These are phyloP conservation scores for Caenorhabditis zanzibari DNA, from an alignment of 2,888 invertebrate species.

Conservation along the genomic window DNA sequence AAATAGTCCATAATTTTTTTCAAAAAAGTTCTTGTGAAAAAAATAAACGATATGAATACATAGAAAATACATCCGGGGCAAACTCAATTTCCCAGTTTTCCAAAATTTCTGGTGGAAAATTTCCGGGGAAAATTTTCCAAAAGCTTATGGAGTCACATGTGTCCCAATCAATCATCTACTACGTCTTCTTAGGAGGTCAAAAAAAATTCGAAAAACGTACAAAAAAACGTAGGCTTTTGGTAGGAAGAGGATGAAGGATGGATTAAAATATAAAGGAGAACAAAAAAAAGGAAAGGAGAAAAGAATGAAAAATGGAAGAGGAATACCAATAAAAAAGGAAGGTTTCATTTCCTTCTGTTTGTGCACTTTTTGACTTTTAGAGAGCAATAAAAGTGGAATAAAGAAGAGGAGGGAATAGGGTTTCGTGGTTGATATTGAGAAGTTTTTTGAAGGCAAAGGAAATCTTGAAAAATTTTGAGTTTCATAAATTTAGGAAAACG, in stretches of 20 bases:
- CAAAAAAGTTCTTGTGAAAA: too few relatives aligned
- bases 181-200: slow-evolving; percentile 17
- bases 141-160: slow-evolving; percentile 3
- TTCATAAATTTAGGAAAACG: too few relatives aligned
- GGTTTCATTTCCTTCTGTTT: slow-evolving; percentile 14
- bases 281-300: not conserved
- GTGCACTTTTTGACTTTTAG: slow-evolving; percentile 7
- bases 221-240: not conserved
- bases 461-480: not conserved
- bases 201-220: slow-evolving; percentile 10
- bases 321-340: slow-evolving; percentile 24
- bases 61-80: not conserved
- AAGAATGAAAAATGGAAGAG: not conserved
- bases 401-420: not conserved
- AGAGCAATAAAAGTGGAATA: slow-evolving; percentile 12
- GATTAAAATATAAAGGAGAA: slow-evolving; percentile 27
- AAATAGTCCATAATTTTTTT: too few relatives aligned
- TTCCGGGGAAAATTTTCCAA: not conserved
- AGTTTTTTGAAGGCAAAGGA: not conserved
- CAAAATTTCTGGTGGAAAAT: too few relatives aligned
- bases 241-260: not conserved
- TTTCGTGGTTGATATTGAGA: not conserved
- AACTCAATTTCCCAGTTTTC: not conserved
- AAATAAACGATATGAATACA: not conserved
- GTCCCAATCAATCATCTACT: slow-evolving; percentile 31